Evolutionary conservation across 2,888 invertebrate species (phyloP).

Genomic region (Hyposoter didymator): DNA sequence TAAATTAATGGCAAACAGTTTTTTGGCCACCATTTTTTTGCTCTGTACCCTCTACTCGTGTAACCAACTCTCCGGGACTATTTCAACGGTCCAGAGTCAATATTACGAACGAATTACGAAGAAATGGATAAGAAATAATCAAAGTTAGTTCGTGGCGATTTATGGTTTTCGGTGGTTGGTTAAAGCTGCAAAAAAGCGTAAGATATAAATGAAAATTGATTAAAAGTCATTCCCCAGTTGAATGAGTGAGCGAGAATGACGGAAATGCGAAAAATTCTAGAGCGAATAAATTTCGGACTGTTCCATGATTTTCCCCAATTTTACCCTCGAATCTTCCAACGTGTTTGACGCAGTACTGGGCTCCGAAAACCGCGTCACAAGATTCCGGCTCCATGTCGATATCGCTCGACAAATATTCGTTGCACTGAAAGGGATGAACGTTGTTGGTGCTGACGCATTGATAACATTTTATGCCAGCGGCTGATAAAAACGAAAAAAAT

Average conservation of each 20-base stretch:
- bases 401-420: slow-evolving; percentile 90
- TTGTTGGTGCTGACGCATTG: slow-evolving; percentile 95
- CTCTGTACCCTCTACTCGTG: background rate
- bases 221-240: slow-evolving; percentile 21
- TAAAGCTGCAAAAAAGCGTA: slow-evolving; percentile 46
- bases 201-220: slow-evolving; percentile 14
- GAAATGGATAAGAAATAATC: slow-evolving; percentile 13
- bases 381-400: slow-evolving; percentile 88
- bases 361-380: slow-evolving; percentile 93
- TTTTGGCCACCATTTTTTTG: slow-evolving; percentile 3
- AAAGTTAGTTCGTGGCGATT: slow-evolving; percentile 6
- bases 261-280: background rate
- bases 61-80: background rate
- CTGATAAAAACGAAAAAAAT: slow-evolving; percentile 84
- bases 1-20: background rate
- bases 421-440: slow-evolving; percentile 92
- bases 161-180: background rate
- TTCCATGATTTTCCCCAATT: slow-evolving; percentile 64
- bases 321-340: slow-evolving; percentile 96
- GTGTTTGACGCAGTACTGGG: slow-evolving; percentile 96
- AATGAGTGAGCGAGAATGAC: background rate
- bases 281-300: background rate
- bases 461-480: slow-evolving; percentile 91
- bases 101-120: background rate
- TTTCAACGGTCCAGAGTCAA: background rate